Base-by-base conservation (phyloP, 2,888 invertebrate species). In the Cerastis leucographa region DNA sequence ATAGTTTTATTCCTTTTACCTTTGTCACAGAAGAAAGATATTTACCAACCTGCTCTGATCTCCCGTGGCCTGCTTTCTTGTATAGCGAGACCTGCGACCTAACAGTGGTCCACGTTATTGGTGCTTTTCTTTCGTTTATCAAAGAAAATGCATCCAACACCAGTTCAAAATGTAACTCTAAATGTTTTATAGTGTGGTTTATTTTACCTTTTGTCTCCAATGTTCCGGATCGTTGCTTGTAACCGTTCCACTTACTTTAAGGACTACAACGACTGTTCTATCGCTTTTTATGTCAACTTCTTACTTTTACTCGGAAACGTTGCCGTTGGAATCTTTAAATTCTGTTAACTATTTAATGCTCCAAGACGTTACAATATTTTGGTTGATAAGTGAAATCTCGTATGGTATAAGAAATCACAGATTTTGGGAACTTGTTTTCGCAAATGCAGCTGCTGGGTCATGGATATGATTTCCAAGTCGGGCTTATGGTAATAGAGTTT, bases 221-320 rank as follows among this genome's bases (percentile, higher is more conserved):
- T 68, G 71, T 65, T 76, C 56, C 17, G 59, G 71, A 40, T 69
- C 80, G 71, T 71, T 80, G 64, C 71, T 25, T 29, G 44, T 59
- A 71, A 68, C 71, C 68, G 40, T 64, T 59, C 22, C 67, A 71
- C 71, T 80, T 75, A 66, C 59, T 25, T 11, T 14, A 71, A 80
- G 42, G 49, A 61, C 12, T 62, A 14, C 46, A 76, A 70, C 66
- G 54, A 67, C 66, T 80, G 40, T 70, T 67, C 29, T 35, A 49
- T 61, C 46, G 35, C 17, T 79, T 75, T 65, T 44, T 54, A 22
- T 54, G 40, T 62, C 19, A 35, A 78, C 19, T 67, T 80, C 29
- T 79, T 64, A 44, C 35, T 54, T 29, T 59, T n/a, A 59, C 35
- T 68, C 25, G 1, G 14, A 70, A 65, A 22, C 17, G 2, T 9